A percentile compares a stretch with the other conserved stretches of the same genome.
phyloP scores from a whole-genome alignment of 1,140 invertebrate genomes.

The Cephus cinctus region DNA sequence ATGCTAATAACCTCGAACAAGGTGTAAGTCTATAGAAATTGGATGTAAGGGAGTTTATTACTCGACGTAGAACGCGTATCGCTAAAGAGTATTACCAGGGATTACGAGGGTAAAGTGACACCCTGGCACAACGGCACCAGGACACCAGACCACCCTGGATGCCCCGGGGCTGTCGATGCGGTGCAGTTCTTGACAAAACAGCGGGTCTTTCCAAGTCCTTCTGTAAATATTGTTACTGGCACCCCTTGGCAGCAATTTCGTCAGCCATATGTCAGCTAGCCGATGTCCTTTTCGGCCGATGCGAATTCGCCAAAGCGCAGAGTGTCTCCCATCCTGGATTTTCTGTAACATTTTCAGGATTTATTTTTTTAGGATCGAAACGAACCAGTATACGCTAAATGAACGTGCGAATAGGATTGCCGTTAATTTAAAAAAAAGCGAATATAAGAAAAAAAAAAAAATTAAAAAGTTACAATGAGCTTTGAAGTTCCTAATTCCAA shows the following conservation, averaged over 20 bases:
- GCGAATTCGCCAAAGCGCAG: no score
- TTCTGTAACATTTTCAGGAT: not conserved
- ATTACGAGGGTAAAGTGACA: conserved; percentile 51
- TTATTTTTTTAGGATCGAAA: no score
- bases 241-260: conserved; percentile 48
- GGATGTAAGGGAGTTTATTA: conserved; percentile 51
- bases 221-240: conserved; percentile 56
- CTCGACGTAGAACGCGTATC: conserved; percentile 34
- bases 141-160: conserved; percentile 20
- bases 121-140: conserved; percentile 36
- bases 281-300: conserved; percentile 50
- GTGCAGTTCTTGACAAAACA: conserved; percentile 56
- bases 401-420: conserved; percentile 12
- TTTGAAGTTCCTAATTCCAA: no score
- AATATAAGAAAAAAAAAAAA: no score
- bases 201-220: conserved; percentile 42
- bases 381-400: not conserved
- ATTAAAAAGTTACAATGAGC: no score
- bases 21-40: conserved; percentile 53
- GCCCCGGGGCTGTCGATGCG: conserved; percentile 25
- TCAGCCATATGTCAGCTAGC: conserved; percentile 49
- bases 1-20: conserved; percentile 48
- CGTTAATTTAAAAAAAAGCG: no score
- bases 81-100: conserved; percentile 51
- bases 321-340: no score